phyloP scores from a whole-genome alignment of 2,797 vertebrate genomes.

The Rachycentron canadum region DNA sequence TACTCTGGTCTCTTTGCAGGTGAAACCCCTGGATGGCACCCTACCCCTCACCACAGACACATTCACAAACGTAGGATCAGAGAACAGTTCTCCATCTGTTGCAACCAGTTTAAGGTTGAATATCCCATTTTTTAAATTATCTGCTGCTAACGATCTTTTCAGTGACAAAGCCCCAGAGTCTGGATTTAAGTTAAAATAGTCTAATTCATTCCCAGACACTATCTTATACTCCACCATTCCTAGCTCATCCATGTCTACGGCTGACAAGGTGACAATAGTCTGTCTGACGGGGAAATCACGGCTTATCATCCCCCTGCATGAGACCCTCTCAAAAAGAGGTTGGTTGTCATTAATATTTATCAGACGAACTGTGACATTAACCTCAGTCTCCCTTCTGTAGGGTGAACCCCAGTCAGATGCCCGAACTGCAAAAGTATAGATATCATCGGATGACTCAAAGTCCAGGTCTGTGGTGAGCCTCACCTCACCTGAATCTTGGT shows the following conservation, averaged over 20 bases:
- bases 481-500: constrained; percentile 90
- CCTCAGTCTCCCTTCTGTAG: constrained; percentile 93
- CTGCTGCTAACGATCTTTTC: constrained; percentile 87
- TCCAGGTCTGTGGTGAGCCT: constrained; percentile 90
- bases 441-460: constrained; percentile 93
- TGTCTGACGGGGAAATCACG: constrained; percentile 91
- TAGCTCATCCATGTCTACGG: constrained; percentile 95
- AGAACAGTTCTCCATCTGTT: constrained; percentile 93
- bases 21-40: constrained; percentile 85
- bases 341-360: constrained; percentile 96
- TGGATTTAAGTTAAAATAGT: constrained; percentile 90
- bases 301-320: constrained; percentile 92
- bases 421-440: constrained; percentile 90
- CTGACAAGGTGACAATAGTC: constrained; percentile 93
- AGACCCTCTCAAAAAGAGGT: constrained; percentile 94
- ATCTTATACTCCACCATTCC: constrained; percentile 92
- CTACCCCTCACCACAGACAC: constrained; percentile 90
- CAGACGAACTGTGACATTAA: constrained; percentile 91
- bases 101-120: constrained; percentile 93
- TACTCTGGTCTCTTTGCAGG: constrained; percentile 93
- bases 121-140: constrained; percentile 85
- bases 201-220: constrained; percentile 92
- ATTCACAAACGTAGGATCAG: constrained; percentile 91
- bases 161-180: constrained; percentile 93
- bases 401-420: constrained; percentile 97